Percentiles rank a stretch among this genome's conserved stretches.
These are phyloP conservation scores for Chauna torquata DNA, from an alignment of 2,113 vertebrate species.

Conservation along the genomic window DNA sequence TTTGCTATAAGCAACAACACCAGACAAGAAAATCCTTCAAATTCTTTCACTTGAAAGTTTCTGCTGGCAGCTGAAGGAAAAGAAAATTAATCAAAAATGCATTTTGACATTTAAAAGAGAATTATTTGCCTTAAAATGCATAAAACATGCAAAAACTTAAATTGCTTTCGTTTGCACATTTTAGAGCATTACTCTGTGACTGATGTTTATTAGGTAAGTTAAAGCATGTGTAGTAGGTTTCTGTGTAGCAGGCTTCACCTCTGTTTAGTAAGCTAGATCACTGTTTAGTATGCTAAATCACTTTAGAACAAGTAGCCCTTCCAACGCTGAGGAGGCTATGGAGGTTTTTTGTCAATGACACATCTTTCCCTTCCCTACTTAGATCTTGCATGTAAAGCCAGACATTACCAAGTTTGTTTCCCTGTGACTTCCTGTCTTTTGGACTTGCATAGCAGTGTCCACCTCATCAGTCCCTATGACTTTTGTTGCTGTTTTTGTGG, in stretches of 20 bases:
- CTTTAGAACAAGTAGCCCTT: not conserved
- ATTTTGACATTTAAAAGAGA: slow-evolving; percentile 52
- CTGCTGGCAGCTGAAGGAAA: not conserved
- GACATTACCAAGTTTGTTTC: not conserved
- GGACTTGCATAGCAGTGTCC: not conserved
- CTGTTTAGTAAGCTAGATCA: not conserved
- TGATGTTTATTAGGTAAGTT: not conserved
- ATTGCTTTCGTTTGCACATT: not conserved
- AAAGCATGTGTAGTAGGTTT: not conserved
- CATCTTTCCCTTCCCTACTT: not conserved
- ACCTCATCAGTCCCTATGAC: not conserved
- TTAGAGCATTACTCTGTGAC: not conserved
- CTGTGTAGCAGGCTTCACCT: not conserved
- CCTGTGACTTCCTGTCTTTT: not conserved
- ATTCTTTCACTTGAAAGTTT: slow-evolving; percentile 26
- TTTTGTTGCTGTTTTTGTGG: not conserved
- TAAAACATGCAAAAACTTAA: slow-evolving; percentile 18
- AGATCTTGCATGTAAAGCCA: not conserved
- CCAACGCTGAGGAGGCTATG: not conserved
- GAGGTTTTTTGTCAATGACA: not conserved
- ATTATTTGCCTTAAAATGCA: slow-evolving; percentile 32
- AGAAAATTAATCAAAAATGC: slow-evolving; percentile 52
- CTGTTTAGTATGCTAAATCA: not conserved
- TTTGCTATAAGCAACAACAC: not conserved
- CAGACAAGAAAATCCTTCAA: not conserved